Evolutionary conservation across 2,113 vertebrate genomes (phyloP).

Genomic region (Haplochromis burtoni): DNA sequence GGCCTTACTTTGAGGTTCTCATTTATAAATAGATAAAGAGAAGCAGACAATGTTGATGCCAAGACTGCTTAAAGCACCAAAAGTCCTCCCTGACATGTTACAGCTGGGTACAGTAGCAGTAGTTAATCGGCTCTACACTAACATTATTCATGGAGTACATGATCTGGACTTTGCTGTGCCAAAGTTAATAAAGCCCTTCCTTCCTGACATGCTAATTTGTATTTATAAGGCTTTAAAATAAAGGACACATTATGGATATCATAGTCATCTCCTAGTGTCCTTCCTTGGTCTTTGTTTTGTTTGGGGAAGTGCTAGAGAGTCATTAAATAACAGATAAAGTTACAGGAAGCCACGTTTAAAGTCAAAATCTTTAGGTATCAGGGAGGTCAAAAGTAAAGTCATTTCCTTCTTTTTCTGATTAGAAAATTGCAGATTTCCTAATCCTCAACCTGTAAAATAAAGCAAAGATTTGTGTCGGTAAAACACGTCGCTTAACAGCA

Average conservation of each 20-base stretch:
- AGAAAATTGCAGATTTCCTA: neutral
- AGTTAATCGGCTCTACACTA: neutral
- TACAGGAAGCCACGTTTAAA: neutral
- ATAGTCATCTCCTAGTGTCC: neutral
- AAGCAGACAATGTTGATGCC: neutral
- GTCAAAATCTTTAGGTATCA: neutral
- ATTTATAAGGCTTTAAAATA: constrained; percentile 9
- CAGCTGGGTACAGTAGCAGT: neutral
- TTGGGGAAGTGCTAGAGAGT: neutral
- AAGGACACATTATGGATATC: neutral
- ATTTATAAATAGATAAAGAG: neutral
- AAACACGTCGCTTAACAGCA: neutral
- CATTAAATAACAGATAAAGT: neutral
- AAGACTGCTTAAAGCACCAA: neutral
- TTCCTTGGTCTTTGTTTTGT: neutral
- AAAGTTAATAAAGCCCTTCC: constrained; percentile 17
- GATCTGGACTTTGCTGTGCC: neutral
- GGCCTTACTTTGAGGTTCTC: neutral
- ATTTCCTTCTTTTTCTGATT: neutral
- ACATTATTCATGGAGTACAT: neutral
- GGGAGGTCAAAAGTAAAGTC: neutral
- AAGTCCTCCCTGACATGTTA: neutral
- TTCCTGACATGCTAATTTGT: constrained; percentile 12
- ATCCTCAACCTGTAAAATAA: accelerated
- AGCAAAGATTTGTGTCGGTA: neutral